phyloP scores from a whole-genome alignment of 2,888 invertebrate species.

The Hirtodrosophila confusa region DNA sequence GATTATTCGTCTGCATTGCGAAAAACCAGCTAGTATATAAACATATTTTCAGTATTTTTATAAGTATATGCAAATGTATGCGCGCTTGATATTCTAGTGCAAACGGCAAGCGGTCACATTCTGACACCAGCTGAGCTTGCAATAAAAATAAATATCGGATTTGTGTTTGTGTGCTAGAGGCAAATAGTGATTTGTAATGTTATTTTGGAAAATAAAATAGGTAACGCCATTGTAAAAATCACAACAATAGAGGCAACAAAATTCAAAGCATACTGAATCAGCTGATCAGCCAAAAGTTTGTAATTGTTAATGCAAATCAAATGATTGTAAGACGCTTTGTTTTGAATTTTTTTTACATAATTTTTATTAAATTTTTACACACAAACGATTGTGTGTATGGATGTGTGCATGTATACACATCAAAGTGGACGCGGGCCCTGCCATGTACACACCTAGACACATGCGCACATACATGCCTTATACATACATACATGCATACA shows the following conservation, averaged over 20 bases:
- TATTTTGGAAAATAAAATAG: slow-evolving; percentile 27
- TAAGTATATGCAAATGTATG: not conserved
- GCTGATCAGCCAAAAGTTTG: not conserved
- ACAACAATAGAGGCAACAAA: not conserved
- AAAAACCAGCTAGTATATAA: not conserved
- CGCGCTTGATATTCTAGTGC: not conserved
- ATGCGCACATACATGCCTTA: slow-evolving; percentile 2
- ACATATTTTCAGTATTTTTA: not conserved
- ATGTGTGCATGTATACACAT: too few species aligned
- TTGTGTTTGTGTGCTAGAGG: slow-evolving; percentile 44
- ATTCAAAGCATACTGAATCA: not conserved
- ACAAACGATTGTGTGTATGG: slow-evolving; percentile 1
- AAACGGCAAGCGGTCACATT: slow-evolving; percentile 16
- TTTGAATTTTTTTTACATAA: slow-evolving; percentile 51
- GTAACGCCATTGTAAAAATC: slow-evolving; percentile 19
- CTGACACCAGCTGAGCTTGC: slow-evolving; percentile 46
- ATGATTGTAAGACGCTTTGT: slow-evolving; percentile 18
- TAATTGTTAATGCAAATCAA: not conserved
- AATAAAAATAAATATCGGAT: slow-evolving; percentile 55
- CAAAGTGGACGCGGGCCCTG: slow-evolving; percentile 20
- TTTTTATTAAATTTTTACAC: slow-evolving; percentile 14
- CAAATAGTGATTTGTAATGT: slow-evolving; percentile 41
- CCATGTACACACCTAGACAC: slow-evolving; percentile 11
- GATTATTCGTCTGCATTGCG: too few species aligned
- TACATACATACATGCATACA: slow-evolving; percentile 3